Conservation (phyloP, 2,888 invertebrate genomes). For the Tethea ocularis region DNA sequence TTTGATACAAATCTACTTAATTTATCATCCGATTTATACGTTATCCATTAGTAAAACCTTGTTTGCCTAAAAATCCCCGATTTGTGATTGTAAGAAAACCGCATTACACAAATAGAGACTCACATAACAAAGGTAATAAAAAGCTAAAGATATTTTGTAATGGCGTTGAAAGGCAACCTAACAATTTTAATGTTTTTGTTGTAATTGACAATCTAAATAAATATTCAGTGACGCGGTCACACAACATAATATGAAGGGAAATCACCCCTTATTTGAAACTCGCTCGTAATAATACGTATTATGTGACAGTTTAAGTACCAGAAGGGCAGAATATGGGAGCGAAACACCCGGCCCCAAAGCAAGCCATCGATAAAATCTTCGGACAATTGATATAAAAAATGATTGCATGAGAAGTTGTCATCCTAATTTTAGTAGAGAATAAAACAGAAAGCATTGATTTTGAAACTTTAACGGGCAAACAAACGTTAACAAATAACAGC, state of each 20-base stretch:
- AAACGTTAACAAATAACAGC: neutral
- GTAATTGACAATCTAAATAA: slow-evolving; percentile 36
- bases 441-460: neutral
- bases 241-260: slow-evolving; percentile 52
- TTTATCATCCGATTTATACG: slow-evolving; percentile 38
- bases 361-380: neutral
- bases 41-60: slow-evolving; percentile 21
- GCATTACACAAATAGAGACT: neutral
- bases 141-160: too few species aligned
- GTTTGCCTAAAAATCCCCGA: neutral
- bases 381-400: neutral
- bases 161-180: neutral
- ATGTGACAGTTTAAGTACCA: slow-evolving; percentile 56
- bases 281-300: slow-evolving; percentile 58
- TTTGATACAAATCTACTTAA: slow-evolving; percentile 59
- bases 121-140: neutral
- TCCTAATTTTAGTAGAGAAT: neutral
- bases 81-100: neutral
- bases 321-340: slow-evolving; percentile 41
- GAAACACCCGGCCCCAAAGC: slow-evolving; percentile 30
- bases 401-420: neutral
- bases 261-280: slow-evolving; percentile 52
- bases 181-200: neutral
- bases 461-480: neutral
- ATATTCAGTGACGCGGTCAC: slow-evolving; percentile 36